Percentiles rank a stretch among this genome's conserved stretches.
These are phyloP conservation scores for Ophion costatus DNA, from an alignment of 2,888 invertebrate species.

Conservation along the genomic window DNA sequence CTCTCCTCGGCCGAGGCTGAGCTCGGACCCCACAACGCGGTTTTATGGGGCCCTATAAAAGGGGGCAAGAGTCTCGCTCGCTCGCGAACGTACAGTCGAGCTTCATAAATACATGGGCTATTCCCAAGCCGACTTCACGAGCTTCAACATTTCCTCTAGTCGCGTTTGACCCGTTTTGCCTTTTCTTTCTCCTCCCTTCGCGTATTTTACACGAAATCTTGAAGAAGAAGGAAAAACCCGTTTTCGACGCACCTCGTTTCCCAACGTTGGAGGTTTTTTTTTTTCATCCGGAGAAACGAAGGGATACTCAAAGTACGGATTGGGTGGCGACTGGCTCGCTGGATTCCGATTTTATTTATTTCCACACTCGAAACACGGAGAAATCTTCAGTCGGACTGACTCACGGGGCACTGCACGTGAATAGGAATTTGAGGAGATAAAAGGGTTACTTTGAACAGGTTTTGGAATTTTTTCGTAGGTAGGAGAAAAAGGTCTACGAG, in stretches of 20 bases:
- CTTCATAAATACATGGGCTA: slow-evolving; percentile 48
- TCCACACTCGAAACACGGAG: too few relatives aligned
- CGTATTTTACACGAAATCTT: not conserved
- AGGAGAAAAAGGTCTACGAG: too few relatives aligned
- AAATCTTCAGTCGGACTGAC: too few relatives aligned
- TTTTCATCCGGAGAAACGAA: too few relatives aligned
- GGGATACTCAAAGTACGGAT: too few relatives aligned
- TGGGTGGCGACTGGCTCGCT: too few relatives aligned
- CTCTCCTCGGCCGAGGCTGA: slow-evolving; percentile 43
- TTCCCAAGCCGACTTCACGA: slow-evolving; percentile 32
- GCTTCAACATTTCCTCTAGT: slow-evolving; percentile 17
- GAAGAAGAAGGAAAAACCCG: not conserved
- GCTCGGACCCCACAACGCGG: slow-evolving; percentile 74
- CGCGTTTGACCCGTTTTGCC: not conserved
- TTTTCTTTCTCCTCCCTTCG: slow-evolving; percentile 3
- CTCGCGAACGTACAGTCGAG: slow-evolving; percentile 52
- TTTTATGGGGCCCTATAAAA: slow-evolving; percentile 77
- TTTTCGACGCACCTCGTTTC: not conserved
- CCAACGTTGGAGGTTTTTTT: too few relatives aligned
- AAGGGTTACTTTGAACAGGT: too few relatives aligned
- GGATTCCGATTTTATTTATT: too few relatives aligned
- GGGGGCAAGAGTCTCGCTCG: slow-evolving; percentile 64
- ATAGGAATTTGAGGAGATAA: too few relatives aligned
- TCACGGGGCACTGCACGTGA: too few relatives aligned
- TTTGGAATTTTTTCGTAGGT: too few relatives aligned